These are phyloP conservation scores for Damaliscus lunatus DNA, from an alignment of 2,113 vertebrate genomes.

Conservation along the genomic window DNA sequence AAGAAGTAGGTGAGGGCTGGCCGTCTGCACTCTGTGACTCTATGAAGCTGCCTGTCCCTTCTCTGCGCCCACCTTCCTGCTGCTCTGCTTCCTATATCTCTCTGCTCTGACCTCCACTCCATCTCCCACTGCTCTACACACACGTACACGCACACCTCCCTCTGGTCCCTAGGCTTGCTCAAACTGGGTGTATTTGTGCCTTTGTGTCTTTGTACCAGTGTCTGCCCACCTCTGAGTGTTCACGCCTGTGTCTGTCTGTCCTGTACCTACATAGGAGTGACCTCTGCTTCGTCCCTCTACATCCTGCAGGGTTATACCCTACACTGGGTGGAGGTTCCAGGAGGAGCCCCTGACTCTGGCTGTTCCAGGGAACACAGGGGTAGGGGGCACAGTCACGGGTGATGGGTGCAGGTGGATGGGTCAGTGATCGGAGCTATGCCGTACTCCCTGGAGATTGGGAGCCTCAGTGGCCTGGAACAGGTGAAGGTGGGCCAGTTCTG, in stretches of 20 bases:
- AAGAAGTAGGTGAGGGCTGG: slow-evolving; percentile 29
- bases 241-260: not conserved
- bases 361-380: not conserved
- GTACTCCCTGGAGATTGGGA: not conserved
- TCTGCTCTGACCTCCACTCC: not conserved
- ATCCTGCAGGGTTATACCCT: not conserved
- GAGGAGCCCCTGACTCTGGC: not conserved
- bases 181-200: not conserved
- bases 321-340: not conserved
- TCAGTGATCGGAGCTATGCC: not conserved
- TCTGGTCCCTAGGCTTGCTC: not conserved
- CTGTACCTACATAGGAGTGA: not conserved
- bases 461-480: not conserved
- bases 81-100: not conserved
- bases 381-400: not conserved
- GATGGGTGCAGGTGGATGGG: not conserved
- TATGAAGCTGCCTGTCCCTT: slow-evolving; percentile 44
- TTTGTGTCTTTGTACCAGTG: not conserved
- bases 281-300: not conserved
- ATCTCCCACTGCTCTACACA: not conserved
- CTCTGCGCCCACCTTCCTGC: not conserved
- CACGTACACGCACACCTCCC: not conserved
- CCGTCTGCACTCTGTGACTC: slow-evolving; percentile 63
- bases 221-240: not conserved
- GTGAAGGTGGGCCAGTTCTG: not conserved